These are phyloP conservation scores for Perizoma flavofasciatum DNA, from an alignment of 2,888 invertebrate species.

Conservation along the genomic window DNA sequence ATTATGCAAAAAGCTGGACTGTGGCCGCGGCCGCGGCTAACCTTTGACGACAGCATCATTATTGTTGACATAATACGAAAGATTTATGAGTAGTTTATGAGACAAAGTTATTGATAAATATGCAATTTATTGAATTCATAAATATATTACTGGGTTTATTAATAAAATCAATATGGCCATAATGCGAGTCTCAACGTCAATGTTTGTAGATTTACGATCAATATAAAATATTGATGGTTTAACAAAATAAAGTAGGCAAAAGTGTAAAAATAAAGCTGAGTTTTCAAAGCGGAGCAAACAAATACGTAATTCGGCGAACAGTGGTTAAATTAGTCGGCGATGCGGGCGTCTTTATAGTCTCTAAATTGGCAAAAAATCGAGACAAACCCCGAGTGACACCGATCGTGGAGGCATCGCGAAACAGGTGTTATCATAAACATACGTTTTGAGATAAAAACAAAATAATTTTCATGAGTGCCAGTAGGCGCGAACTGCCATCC, in stretches of 20 bases:
- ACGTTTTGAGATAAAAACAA: constrained; percentile 83
- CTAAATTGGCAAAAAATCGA: constrained; percentile 83
- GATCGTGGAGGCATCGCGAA: constrained; percentile 82
- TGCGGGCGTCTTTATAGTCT: constrained; percentile 82
- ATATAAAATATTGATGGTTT: constrained; percentile 9
- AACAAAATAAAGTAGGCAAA: constrained; percentile 6
- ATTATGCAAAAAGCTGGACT: constrained; percentile 83
- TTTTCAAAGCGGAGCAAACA: constrained; percentile 39
- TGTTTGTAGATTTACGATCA: background rate
- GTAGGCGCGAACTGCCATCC: constrained; percentile 82
- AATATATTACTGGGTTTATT: constrained; percentile 13
- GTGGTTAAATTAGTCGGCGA: constrained; percentile 80
- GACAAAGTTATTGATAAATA: constrained; percentile 75
- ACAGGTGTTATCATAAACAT: constrained; percentile 85
- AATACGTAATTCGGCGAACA: constrained; percentile 79
- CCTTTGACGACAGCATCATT: constrained; percentile 80
- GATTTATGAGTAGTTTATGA: constrained; percentile 56
- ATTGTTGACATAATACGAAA: constrained; percentile 79
- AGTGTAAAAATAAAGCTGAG: constrained; percentile 28
- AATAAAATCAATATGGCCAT: constrained; percentile 12
- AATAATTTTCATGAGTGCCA: constrained; percentile 82
- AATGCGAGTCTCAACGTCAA: constrained; percentile 1
- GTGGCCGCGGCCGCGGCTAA: constrained; percentile 69
- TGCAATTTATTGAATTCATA: constrained; percentile 19
- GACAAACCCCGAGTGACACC: constrained; percentile 80